A percentile compares a stretch with the other conserved stretches of the same genome.
Conservation (phyloP, 2,113 vertebrate genomes). For the Pseudorectes ferrugineus region DNA sequence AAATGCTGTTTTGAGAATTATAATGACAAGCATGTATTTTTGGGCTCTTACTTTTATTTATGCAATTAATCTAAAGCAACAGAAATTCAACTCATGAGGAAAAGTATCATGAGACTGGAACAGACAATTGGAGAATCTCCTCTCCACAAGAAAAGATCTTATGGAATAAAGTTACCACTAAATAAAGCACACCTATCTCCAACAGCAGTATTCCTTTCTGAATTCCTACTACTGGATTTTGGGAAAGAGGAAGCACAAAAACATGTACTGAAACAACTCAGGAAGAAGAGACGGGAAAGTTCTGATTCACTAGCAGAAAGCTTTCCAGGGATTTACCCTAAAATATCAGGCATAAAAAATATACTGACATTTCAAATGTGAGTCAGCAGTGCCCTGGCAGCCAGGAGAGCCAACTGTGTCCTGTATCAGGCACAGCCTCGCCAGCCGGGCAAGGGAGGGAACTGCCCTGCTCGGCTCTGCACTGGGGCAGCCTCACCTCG, state of each 20-base stretch:
- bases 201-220: neutral
- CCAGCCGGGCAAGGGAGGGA: rapidly evolving
- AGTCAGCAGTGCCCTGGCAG: neutral
- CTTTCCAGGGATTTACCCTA: neutral
- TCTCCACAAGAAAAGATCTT: neutral
- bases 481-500: rapidly evolving
- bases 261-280: rapidly evolving
- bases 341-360: neutral
- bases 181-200: neutral
- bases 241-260: neutral
- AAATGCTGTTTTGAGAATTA: neutral
- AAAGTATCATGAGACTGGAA: neutral
- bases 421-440: rapidly evolving
- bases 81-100: neutral
- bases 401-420: neutral
- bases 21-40: neutral
- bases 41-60: neutral
- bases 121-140: neutral
- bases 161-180: neutral
- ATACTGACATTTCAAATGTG: neutral
- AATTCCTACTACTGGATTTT: neutral
- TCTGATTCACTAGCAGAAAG: neutral
- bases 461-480: neutral
- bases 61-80: neutral
- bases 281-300: neutral